Evolutionary conservation across 2,113 vertebrate species (phyloP), one percentile per base, ranked within the genome.

Genomic region (Sinocyclocheilus anophthalmus): DNA sequence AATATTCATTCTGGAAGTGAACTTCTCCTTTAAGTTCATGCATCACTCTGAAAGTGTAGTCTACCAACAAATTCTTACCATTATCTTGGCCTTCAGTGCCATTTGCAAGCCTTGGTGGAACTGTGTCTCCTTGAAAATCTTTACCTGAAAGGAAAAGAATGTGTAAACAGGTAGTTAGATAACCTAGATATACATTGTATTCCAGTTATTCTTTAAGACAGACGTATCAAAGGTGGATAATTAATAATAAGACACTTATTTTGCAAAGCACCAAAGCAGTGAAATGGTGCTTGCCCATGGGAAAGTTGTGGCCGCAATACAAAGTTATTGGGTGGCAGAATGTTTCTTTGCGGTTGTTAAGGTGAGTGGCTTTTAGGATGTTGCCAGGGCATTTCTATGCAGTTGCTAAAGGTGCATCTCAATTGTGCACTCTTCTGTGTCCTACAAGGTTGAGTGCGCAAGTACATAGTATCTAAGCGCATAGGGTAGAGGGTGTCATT

Each of bases 51-150:
- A 24, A 18, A 65, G 78, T 26, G 5, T 30, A 55, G 30, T n/a
- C 33, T 14, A 4, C 30, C 10, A 22, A 12, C 16, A n/a, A 10
- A 72, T 39, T 73, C 67, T 59, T 84, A 84, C 81, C 69, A 73
- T 59, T 11, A n/a, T 59, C 50, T 59, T 84, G 81, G 50, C 22
- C 30, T 37, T 84, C 81, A 24, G 30, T 30, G 20, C 69, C 69
- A 84, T 59, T 84, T 59, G 67, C 16, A 24, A 72, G 12, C 70
- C 30, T 14, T 83, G 24, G 65, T 73, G 45, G 81, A 73, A 42
- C 24, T 57, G 45, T 42, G 11, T 73, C 81, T 83, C 20, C 80
- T 82, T 82, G 63, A 14, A 70, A 83, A 70, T 72, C 48, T 59
- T 72, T 73, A 57, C 81, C 81, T 84, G 22, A 18, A 73, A 1